Evolutionary conservation across 1,140 invertebrate species (phyloP), one percentile per base, ranked within the genome.

Genomic region (Hypsibius dujardini): DNA sequence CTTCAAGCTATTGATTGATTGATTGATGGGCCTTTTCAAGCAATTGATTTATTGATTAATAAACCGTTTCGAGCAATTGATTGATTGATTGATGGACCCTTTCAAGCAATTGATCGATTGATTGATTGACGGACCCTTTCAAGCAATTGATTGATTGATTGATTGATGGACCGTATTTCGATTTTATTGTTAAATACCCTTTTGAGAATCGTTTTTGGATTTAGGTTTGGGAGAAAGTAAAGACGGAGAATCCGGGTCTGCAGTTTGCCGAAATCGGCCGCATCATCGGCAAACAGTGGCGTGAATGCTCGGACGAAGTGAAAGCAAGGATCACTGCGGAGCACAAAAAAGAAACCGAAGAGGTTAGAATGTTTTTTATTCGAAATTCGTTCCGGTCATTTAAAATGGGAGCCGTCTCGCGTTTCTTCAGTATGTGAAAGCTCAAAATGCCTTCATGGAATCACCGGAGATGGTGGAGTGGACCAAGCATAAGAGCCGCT

Each of bases 261-360:
- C 95, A 95, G 77, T 80, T 98, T 76, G 98, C 94, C 94, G 95
- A 99, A 82, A 92, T 98, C 73, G 95, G 95, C 47, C 91, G 95
- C 79, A 95, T 98, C 75, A 97, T 99, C 76, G 94, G 95, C 0
- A 89, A 93, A 76, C 95, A 97, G 92, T 99, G 95, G 95, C 83
- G 93, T 73, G 93, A 97, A 77, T 81, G 96, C 40, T 87, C 89
- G 0, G 93, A 98, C 72, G 84, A 87, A 0, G 90, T 95, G 69
- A 98, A 97, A 81, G 88, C 89, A 71, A 90, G 92, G 75, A 98
- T 87, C 79, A 87, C 94, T 42, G 92, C 96, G 77, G 95, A 98
- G 82, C 98, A 98, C 82, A 95, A 98, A 83, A 81, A 85, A 46
- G 95, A 98, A 81, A 98, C 98, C 84, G 90, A 92, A 81, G 75